A percentile compares a stretch with the other conserved stretches of the same genome.
Evolutionary conservation across 2,888 invertebrate genomes (phyloP).

Genomic region (Keiferia lycopersicella): DNA sequence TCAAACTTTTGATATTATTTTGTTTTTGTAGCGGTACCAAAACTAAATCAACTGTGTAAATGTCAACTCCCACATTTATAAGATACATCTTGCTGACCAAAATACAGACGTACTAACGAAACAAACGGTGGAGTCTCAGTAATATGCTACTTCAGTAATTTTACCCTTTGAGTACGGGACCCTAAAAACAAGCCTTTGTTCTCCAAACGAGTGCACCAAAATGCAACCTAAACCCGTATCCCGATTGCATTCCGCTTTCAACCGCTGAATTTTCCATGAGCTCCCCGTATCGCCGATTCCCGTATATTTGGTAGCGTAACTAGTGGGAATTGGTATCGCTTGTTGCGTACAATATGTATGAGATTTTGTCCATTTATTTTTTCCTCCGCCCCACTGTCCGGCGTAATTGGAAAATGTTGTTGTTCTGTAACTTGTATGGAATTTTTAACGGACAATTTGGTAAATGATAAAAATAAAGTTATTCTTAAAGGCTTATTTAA

Average conservation of each 20-base stretch:
- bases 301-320: constrained; percentile 59
- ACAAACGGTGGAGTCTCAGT: too few relatives aligned
- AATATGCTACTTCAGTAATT: too few relatives aligned
- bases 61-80: too few relatives aligned
- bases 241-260: constrained; percentile 75
- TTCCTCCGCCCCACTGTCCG: constrained; percentile 60
- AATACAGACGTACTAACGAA: too few relatives aligned
- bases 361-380: constrained; percentile 71
- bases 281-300: constrained; percentile 49
- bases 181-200: constrained; percentile 48
- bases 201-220: constrained; percentile 46
- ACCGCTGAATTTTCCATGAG: constrained; percentile 72
- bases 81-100: too few relatives aligned
- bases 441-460: constrained; percentile 10
- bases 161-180: too few relatives aligned
- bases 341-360: constrained; percentile 74
- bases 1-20: too few relatives aligned
- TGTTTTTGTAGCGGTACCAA: too few relatives aligned
- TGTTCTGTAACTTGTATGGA: constrained; percentile 35
- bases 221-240: constrained; percentile 62
- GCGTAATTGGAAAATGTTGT: constrained; percentile 69
- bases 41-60: too few relatives aligned
- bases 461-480: too few relatives aligned
- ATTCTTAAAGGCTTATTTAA: constrained; percentile 1
- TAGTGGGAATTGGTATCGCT: constrained; percentile 72